Base-by-base conservation (phyloP, 2,113 vertebrate genomes). In the Microcebus ravelobensis region DNA sequence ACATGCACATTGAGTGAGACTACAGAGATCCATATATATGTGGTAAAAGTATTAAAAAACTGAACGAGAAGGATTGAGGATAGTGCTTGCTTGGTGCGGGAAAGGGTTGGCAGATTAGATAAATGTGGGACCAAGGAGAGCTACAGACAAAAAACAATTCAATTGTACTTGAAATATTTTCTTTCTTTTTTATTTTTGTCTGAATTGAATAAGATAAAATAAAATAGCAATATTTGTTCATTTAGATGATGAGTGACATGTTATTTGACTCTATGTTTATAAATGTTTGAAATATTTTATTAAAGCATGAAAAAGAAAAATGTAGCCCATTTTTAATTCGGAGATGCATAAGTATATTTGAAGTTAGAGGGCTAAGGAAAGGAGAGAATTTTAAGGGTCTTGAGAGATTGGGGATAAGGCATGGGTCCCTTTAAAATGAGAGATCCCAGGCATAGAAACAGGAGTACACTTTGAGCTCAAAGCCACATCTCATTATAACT, bases 231-330 rank as follows among this genome's bases (percentile, higher is more conserved):
- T 5, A n/a, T 79, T 68, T 81, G 3, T 67, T 91, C 5, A 68
- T 42, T 90, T 85, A 79, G 21, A 10, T 48, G 27, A 31, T 82
- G 27, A 61, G 10, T 70, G 36, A 42, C 8, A 61, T 93, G 9
- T 20, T 87, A 36, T 74, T 94, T 91, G 59, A 52, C 13, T 95
- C 36, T 74, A 8, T 85, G 55, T 89, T 90, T 93, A 55, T 68
- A 39, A 59, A 74, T 65, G 21, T 83, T 89, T 55, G 17, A 76
- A 85, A 94, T 89, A 86, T 34, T 91, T 93, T 85, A 91, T 84
- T 77, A 59, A 96, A 86, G 63, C 48, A 34, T 82, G 55, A 77
- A 93, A 57, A 71, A 71, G 65, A 8, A 57, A 83, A 29, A 12
- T 52, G 29, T 76, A 81, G 23, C 59, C 6, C 45, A 1, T 21